Evolutionary conservation across 2,113 vertebrate species (phyloP), one percentile per base, ranked within the genome.

Genomic region (Poeciliopsis retropinna): DNA sequence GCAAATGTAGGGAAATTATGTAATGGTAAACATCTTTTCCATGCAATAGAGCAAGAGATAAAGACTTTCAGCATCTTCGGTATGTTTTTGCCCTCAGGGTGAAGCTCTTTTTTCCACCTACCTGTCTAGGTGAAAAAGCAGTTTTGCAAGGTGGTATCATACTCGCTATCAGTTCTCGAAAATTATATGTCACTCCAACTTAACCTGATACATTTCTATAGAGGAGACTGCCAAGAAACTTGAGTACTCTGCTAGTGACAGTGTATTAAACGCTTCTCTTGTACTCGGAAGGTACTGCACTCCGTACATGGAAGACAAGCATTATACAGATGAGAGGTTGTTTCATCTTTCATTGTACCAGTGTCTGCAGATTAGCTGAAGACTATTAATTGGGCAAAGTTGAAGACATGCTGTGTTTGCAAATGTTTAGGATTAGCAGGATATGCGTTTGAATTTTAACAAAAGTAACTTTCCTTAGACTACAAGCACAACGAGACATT

Each of bases 181-280:
- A 94, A 94, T 94, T 81, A 93, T 90, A 77, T 93, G 93, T 94
- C 93, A 94, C 82, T 93, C 91, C 83, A 80, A 87, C 85, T 84
- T 83, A 73, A 64, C 76, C 60, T 30, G 85, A 88, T 88, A 87
- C 74, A 80, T 82, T 86, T 88, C 80, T 81, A 78, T 67, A 70
- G 82, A 79, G 75, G 73, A 73, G 66, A 70, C 81, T 92, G 85
- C 81, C 83, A 82, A 73, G 57, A 64, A 81, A 66, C 63, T 63
- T 22, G 29, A 61, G 82, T 73, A 62, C 66, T 28, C 0, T 39
- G 68, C 72, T 85, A 76, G 83, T 81, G 81, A 77, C 84, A 84
- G 77, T 60, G 54, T 74, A 72, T 74, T 87, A 74, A 86, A 81
- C 60, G 73, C 60, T 84, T 29, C 34, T 70, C 54, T 67, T 70